Conservation (phyloP, 2,888 invertebrate genomes). For the Eristalis pertinax region DNA sequence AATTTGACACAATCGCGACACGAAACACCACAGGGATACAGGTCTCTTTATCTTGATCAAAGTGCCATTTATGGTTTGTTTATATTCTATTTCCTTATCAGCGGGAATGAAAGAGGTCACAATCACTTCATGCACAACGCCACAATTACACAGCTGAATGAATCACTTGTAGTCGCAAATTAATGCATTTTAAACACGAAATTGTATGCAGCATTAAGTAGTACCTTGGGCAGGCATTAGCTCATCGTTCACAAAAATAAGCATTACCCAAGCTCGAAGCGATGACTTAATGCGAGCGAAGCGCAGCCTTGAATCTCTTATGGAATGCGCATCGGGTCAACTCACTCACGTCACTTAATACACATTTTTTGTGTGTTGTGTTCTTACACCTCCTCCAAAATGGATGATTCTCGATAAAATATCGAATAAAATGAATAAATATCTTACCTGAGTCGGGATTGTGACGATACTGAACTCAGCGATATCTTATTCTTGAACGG, state of each 20-base stretch:
- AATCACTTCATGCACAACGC: background rate
- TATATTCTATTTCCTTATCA: conserved; percentile 42
- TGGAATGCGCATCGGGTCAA: conserved; percentile 40
- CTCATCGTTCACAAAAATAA: conserved; percentile 61
- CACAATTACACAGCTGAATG: conserved; percentile 1
- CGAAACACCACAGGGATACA: background rate
- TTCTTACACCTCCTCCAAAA: conserved; percentile 4
- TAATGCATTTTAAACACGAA: conserved; percentile 39
- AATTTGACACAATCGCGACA: conserved; percentile 28
- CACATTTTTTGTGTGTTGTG: conserved; percentile 1
- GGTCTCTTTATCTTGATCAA: background rate
- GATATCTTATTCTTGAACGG: conserved; percentile 33
- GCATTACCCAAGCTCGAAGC: conserved; percentile 35
- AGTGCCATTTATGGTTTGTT: conserved; percentile 23
- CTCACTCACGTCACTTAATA: conserved; percentile 7
- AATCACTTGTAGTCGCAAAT: background rate
- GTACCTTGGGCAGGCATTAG: conserved; percentile 41
- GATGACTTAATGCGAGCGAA: conserved; percentile 63
- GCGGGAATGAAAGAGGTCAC: background rate
- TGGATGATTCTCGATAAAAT: conserved; percentile 4
- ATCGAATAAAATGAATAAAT: background rate
- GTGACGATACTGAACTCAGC: conserved; percentile 7
- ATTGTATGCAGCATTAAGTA: conserved; percentile 11
- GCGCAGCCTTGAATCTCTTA: conserved; percentile 53
- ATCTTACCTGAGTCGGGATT: conserved; percentile 52